These are phyloP conservation scores for Climacteris rufus DNA, from an alignment of 2,113 vertebrate species.

Conservation along the genomic window DNA sequence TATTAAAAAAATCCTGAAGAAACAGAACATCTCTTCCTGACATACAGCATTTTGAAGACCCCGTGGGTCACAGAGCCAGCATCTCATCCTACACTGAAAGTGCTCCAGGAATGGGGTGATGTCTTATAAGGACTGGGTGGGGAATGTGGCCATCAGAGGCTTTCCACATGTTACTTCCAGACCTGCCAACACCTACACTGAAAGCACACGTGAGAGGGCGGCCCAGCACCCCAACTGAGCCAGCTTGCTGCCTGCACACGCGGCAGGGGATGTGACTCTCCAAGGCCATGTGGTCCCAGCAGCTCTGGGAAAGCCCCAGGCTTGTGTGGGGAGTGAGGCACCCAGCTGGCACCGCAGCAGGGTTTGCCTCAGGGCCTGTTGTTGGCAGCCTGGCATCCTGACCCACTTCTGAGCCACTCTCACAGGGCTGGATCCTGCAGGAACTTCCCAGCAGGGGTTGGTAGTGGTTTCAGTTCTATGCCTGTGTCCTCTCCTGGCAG, in stretches of 20 bases:
- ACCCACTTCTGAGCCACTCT: background rate
- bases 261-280: background rate
- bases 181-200: background rate
- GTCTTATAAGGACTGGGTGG: background rate
- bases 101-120: background rate
- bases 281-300: background rate
- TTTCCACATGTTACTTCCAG: background rate
- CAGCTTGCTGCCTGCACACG: accelerated
- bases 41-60: background rate
- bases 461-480: background rate
- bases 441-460: background rate
- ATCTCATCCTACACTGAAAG: background rate
- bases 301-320: background rate
- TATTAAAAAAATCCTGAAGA: background rate
- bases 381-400: background rate
- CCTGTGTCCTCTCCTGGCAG: background rate
- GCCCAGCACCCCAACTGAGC: background rate
- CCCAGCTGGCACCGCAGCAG: background rate
- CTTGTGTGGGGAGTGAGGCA: accelerated
- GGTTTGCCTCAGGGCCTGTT: background rate
- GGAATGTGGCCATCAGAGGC: background rate
- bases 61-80: background rate
- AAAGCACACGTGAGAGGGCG: background rate
- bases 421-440: background rate
- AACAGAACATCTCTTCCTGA: background rate